Conservation (phyloP, 2,113 vertebrate species). For the Salvelinus fontinalis region DNA sequence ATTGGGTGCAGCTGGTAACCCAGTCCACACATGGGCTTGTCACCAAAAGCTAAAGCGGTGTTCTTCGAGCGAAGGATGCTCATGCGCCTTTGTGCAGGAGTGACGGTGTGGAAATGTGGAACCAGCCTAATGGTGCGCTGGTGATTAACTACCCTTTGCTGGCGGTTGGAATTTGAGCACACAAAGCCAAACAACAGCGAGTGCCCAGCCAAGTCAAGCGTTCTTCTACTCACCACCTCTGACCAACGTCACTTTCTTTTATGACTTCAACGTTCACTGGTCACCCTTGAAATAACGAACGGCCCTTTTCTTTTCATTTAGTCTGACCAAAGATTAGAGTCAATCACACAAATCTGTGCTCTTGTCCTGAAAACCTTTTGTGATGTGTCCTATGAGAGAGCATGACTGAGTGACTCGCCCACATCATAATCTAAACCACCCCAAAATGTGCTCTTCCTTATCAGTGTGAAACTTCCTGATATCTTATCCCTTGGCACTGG, state of each 20-base stretch:
- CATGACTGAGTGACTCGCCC: conserved; percentile 33
- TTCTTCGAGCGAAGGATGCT: conserved; percentile 43
- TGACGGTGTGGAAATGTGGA: conserved; percentile 68
- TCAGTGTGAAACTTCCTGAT: conserved; percentile 36
- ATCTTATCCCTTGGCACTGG: conserved; percentile 8
- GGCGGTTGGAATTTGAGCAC: conserved; percentile 37
- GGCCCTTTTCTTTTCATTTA: background rate
- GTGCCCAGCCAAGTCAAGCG: conserved; percentile 36
- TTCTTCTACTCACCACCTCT: conserved; percentile 20
- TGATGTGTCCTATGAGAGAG: conserved; percentile 38
- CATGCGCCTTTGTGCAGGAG: conserved; percentile 28
- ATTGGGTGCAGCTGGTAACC: conserved; percentile 25
- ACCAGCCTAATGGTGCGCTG: conserved; percentile 44
- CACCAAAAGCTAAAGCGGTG: conserved; percentile 29
- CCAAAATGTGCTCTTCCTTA: conserved; percentile 5
- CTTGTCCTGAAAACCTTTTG: conserved; percentile 16
- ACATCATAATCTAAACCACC: background rate
- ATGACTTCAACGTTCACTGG: background rate
- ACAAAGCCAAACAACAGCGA: conserved; percentile 44
- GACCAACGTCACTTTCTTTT: background rate
- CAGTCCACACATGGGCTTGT: conserved; percentile 37
- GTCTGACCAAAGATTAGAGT: background rate
- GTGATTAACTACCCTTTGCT: conserved; percentile 61
- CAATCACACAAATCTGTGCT: conserved; percentile 1
- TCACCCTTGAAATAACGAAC: background rate